Evolutionary conservation across 2,888 invertebrate species (phyloP), one percentile per base, ranked within the genome.

Genomic region (Heliconius cydno): DNA sequence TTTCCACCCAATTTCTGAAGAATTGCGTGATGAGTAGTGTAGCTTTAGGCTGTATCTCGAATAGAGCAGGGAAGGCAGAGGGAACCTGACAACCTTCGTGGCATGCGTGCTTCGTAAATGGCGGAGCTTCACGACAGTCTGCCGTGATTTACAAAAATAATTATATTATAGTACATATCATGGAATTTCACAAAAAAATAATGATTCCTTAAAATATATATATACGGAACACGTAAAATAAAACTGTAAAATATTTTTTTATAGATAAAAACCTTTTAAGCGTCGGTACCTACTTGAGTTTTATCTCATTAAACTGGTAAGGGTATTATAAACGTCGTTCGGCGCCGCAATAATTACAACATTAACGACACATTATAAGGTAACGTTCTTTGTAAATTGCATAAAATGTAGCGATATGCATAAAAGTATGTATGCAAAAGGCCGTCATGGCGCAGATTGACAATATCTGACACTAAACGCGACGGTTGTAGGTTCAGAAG

Each of bases 271-370:
- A 73, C 60, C 38, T 73, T 60, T 73, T 60, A 73, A n/a, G 34
- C 60, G 25, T 19, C 60, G n/a, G 9, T 34, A 73, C 60, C 13
- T 73, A 73, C 60, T n/a, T 73, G n/a, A 60, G 60, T 73, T 34
- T 73, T 60, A 75, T 65, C 30, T 76, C 52, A 77, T 74, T 68
- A 77, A 80, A 67, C 76, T 57, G 46, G 74, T 80, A 79, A 82
- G 60, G 72, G 68, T 57, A 74, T 74, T 79, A 80, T 82, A 83
- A 83, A 83, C 81, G 83, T 83, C 83, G 81, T 79, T 78, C 30
- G 81, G 79, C 80, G 81, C 78, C 80, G 75, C 78, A 76, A 81
- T 84, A 82, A 83, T 83, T 84, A 83, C 82, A 82, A 80, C 79
- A 79, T 82, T 82, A 84, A 82, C 79, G 79, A 79, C 76, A 70